Conservation (phyloP, 1,140 invertebrate species). For the Aphelenchoides besseyi region DNA sequence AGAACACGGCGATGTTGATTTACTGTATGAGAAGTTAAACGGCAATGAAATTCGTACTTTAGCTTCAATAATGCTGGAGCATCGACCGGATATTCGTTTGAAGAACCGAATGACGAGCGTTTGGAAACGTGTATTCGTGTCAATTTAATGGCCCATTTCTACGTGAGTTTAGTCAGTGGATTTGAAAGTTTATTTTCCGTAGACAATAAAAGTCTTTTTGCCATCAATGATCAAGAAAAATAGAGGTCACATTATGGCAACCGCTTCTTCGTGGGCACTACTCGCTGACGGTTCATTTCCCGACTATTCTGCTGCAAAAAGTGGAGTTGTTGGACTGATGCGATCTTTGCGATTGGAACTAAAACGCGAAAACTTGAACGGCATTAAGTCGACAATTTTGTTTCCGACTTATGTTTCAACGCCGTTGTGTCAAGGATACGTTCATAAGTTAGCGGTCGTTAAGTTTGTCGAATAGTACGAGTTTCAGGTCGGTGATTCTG, state of each 20-base stretch:
- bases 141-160: not conserved
- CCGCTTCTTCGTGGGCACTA: slow-evolving; percentile 77
- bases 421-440: not conserved
- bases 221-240: slow-evolving; percentile 76
- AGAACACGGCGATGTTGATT: not conserved
- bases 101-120: not conserved
- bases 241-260: slow-evolving; percentile 76
- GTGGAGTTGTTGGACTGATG: slow-evolving; percentile 75
- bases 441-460: not conserved
- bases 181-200: slow-evolving; percentile 35
- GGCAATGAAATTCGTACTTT: too few species aligned
- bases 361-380: not conserved
- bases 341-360: slow-evolving; percentile 63
- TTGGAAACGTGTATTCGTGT: slow-evolving; percentile 19
- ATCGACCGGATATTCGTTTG: not conserved
- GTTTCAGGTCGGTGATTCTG: not conserved
- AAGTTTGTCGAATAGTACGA: not conserved
- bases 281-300: slow-evolving; percentile 74
- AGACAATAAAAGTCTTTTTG: slow-evolving; percentile 76
- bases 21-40: too few species aligned
- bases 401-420: not conserved
- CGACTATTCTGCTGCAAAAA: slow-evolving; percentile 76
- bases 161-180: not conserved
- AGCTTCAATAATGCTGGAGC: not conserved
- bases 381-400: not conserved